These are phyloP conservation scores for Hydrozoanthus gracilis DNA, from an alignment of 92 coral and sea anemone species.

Conservation along the genomic window DNA sequence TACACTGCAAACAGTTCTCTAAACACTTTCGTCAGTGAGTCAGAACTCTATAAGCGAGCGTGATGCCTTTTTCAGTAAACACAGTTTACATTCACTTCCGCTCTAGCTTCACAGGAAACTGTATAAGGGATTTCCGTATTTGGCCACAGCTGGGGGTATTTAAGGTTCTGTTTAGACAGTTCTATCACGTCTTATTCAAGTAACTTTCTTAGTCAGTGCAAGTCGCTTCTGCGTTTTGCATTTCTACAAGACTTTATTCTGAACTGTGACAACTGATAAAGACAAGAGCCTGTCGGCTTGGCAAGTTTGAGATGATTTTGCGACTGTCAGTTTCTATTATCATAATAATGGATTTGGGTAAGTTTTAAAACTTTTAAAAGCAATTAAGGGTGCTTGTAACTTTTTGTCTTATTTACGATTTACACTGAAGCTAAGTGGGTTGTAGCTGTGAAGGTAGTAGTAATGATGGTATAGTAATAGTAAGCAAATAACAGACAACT, in stretches of 20 bases:
- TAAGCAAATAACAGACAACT: no score
- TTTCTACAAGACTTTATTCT: no score
- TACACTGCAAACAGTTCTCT: neutral
- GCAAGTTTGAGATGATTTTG: neutral
- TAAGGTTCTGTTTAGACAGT: no score
- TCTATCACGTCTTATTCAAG: no score
- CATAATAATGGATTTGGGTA: neutral
- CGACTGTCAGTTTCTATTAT: neutral
- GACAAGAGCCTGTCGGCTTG: neutral
- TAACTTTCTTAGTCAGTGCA: no score
- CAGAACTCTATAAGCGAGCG: neutral
- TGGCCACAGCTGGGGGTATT: no score
- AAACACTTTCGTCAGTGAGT: neutral
- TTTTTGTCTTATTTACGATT: neutral
- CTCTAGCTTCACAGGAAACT: neutral
- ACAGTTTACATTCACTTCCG: neutral
- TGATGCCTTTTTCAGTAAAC: neutral
- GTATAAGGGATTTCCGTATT: no score
- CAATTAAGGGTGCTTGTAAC: neutral
- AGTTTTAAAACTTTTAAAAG: conserved; percentile 8
- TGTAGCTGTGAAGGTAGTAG: neutral
- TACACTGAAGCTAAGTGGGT: neutral
- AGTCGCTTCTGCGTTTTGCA: no score
- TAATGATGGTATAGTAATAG: neutral
- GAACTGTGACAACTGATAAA: neutral